Conservation (phyloP, 2,888 invertebrate species). For the Sinotaia quadrata region DNA sequence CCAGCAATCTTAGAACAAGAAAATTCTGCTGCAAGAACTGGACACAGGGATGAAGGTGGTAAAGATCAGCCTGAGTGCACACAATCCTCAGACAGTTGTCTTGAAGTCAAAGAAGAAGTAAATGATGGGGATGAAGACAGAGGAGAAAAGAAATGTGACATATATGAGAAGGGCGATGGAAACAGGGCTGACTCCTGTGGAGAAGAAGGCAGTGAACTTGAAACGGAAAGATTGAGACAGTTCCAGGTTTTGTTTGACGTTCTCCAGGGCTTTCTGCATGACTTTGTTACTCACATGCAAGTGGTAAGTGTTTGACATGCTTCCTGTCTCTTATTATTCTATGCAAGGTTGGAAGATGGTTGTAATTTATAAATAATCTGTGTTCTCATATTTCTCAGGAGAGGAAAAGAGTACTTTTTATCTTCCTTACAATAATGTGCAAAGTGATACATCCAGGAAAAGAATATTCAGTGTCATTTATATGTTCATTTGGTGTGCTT, state of each 20-base stretch:
- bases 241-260: slow-evolving; percentile 39
- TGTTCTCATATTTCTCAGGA: too few species aligned
- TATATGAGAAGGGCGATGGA: slow-evolving; percentile 1
- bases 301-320: slow-evolving; percentile 29
- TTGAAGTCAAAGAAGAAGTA: slow-evolving; percentile 19
- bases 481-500: too few species aligned
- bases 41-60: slow-evolving; percentile 5
- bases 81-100: slow-evolving; percentile 1
- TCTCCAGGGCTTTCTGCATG: slow-evolving; percentile 38
- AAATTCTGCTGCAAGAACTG: background rate
- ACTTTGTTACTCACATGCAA: slow-evolving; percentile 37
- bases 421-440: too few species aligned
- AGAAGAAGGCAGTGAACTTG: background rate
- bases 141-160: slow-evolving; percentile 20
- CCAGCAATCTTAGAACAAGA: too few species aligned
- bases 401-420: too few species aligned
- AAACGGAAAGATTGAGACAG: slow-evolving; percentile 26
- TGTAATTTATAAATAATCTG: too few species aligned
- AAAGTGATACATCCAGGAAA: too few species aligned
- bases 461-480: too few species aligned
- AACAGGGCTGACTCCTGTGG: background rate
- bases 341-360: too few species aligned
- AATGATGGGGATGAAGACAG: slow-evolving; percentile 4
- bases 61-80: slow-evolving; percentile 15
- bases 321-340: background rate